Evolutionary conservation across 92 coral and sea anemone genomes (phyloP).

Genomic region (Chrysogorgia sp.): DNA sequence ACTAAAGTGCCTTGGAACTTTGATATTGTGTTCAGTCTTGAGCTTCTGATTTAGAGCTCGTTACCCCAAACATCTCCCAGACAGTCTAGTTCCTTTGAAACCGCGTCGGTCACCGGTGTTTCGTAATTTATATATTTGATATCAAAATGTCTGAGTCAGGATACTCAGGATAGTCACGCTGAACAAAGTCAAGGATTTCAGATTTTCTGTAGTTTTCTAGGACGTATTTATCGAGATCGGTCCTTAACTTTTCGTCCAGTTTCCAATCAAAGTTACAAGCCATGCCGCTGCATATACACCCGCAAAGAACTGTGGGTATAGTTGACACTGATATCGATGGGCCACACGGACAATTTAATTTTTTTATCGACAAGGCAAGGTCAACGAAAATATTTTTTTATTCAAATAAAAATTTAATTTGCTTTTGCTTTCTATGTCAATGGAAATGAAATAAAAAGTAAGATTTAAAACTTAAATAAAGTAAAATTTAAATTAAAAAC

Average conservation of each 20-base stretch:
- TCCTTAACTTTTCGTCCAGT: slow-evolving; percentile 16
- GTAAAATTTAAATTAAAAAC: too few relatives aligned
- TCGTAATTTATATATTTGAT: slow-evolving; percentile 63
- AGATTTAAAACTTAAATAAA: too few relatives aligned
- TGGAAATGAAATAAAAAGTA: too few relatives aligned
- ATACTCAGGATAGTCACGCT: slow-evolving; percentile 57
- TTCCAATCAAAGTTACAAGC: slow-evolving; percentile 21
- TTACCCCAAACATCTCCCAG: slow-evolving; percentile 57
- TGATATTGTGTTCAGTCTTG: slow-evolving; percentile 52
- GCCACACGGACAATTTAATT: not conserved
- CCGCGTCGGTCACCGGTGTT: slow-evolving; percentile 59
- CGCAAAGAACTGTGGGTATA: slow-evolving; percentile 12
- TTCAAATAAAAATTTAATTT: not conserved
- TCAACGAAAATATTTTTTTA: not conserved
- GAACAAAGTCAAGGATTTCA: slow-evolving; percentile 57
- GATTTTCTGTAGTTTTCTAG: slow-evolving; percentile 41
- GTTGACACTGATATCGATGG: slow-evolving; percentile 9
- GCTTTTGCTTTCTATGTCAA: too few relatives aligned
- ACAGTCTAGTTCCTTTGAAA: slow-evolving; percentile 59
- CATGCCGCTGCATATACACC: slow-evolving; percentile 1
- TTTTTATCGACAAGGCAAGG: too few relatives aligned
- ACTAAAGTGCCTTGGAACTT: slow-evolving; percentile 58
- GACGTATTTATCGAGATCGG: slow-evolving; percentile 20
- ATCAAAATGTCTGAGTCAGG: slow-evolving; percentile 59
- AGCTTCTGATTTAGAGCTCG: slow-evolving; percentile 65